These are phyloP conservation scores for Mesorhabditis spiculigera DNA, from an alignment of 2,888 invertebrate genomes.

Conservation along the genomic window DNA sequence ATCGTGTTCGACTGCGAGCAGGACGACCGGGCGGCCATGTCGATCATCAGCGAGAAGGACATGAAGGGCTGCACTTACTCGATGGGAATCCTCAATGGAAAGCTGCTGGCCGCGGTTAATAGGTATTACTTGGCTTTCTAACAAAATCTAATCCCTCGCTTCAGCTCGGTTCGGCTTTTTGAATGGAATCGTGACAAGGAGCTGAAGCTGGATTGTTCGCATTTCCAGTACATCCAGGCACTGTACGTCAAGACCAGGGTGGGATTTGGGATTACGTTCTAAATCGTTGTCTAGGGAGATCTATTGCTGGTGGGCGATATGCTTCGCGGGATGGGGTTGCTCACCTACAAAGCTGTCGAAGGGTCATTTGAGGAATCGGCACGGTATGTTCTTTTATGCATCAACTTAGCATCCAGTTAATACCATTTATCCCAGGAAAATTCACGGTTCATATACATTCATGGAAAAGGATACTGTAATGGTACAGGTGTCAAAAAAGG, in stretches of 20 bases:
- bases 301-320: slow-evolving; percentile 94
- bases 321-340: slow-evolving; percentile 88
- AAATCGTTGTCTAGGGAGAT: slow-evolving; percentile 66
- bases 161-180: slow-evolving; percentile 83
- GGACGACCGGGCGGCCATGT: slow-evolving; percentile 38
- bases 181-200: slow-evolving; percentile 97
- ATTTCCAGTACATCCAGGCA: slow-evolving; percentile 93
- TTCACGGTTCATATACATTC: background rate
- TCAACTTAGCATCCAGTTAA: no score
- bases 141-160: background rate
- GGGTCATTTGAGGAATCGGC: slow-evolving; percentile 83
- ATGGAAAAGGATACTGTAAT: no score
- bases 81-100: slow-evolving; percentile 84
- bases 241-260: slow-evolving; percentile 73
- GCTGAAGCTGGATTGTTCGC: slow-evolving; percentile 87
- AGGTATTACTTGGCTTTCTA: slow-evolving; percentile 58
- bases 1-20: slow-evolving; percentile 40
- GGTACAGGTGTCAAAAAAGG: no score
- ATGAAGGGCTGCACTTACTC: slow-evolving; percentile 74
- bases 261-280: background rate
- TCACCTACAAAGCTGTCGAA: slow-evolving; percentile 94
- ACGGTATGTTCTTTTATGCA: slow-evolving; percentile 14
- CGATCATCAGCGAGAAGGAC: slow-evolving; percentile 86
- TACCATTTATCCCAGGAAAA: background rate
- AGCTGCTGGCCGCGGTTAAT: slow-evolving; percentile 89